Evolutionary conservation across 2,888 invertebrate genomes (phyloP).

Genomic region (Chorisops tibialis): DNA sequence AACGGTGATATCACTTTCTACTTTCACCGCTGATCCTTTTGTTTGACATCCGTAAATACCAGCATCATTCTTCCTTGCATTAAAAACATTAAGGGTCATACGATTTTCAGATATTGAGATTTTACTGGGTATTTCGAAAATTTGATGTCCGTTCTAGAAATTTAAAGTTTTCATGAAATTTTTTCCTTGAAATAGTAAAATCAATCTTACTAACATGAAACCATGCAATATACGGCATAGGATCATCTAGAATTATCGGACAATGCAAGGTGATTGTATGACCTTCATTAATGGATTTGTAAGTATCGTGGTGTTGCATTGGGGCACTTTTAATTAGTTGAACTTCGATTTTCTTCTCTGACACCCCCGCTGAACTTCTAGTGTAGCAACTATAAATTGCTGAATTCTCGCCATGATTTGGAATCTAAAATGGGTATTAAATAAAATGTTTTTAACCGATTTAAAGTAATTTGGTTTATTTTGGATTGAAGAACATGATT

Average conservation of each 20-base stretch:
- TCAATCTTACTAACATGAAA: not conserved
- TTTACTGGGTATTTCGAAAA: not conserved
- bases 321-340: not conserved
- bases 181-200: no score
- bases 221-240: not conserved
- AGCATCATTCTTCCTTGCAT: not conserved
- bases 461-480: no score
- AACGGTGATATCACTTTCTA: no score
- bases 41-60: conserved; percentile 3
- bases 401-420: no score
- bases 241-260: not conserved
- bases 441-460: no score
- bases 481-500: no score
- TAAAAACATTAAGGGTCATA: not conserved
- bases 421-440: no score
- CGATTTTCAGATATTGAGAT: not conserved
- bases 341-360: conserved; percentile 1
- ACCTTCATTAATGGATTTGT: not conserved
- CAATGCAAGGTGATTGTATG: not conserved
- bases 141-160: not conserved
- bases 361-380: not conserved
- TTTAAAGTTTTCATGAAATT: not conserved
- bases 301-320: not conserved
- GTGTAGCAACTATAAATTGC: conserved; percentile 9
- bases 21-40: not conserved